These are phyloP conservation scores for Dreissena polymorpha DNA, from an alignment of 1,140 invertebrate species.

Conservation along the genomic window DNA sequence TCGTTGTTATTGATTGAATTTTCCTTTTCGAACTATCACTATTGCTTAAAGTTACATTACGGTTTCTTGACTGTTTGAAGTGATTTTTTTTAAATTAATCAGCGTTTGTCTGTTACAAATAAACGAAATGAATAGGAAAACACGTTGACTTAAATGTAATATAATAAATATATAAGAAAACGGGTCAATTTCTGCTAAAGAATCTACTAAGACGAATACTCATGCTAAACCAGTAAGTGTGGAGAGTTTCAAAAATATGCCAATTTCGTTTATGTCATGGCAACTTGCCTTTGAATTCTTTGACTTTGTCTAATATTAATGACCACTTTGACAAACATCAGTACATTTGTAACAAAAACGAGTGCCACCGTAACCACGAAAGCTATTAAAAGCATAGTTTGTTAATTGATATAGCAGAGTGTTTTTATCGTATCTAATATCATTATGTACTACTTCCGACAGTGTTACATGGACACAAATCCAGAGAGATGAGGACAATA, in stretches of 20 bases:
- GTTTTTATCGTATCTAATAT: constrained; percentile 21
- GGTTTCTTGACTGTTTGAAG: too few relatives aligned
- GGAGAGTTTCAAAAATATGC: constrained; percentile 42
- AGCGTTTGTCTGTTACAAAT: constrained; percentile 20
- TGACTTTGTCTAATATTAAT: constrained; percentile 3
- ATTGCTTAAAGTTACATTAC: too few relatives aligned
- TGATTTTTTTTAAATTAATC: neutral
- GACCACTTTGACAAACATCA: constrained; percentile 28
- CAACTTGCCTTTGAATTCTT: constrained; percentile 1
- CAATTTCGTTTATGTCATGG: constrained; percentile 29
- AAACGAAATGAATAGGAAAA: constrained; percentile 32
- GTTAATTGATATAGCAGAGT: constrained; percentile 29
- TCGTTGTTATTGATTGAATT: too few relatives aligned
- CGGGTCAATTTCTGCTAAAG: neutral
- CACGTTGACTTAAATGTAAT: constrained; percentile 20
- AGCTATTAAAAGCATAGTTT: constrained; percentile 19
- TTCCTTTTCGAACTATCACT: too few relatives aligned
- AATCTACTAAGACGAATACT: constrained; percentile 39
- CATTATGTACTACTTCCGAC: neutral
- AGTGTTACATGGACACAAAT: neutral
- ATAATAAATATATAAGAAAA: constrained; percentile 38
- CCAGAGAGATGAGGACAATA: neutral
- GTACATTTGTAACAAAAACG: constrained; percentile 13
- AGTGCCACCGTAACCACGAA: constrained; percentile 24
- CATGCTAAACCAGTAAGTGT: constrained; percentile 37